Evolutionary conservation across 2,113 vertebrate species (phyloP).

Genomic region (Myanophis thanlyinensis): DNA sequence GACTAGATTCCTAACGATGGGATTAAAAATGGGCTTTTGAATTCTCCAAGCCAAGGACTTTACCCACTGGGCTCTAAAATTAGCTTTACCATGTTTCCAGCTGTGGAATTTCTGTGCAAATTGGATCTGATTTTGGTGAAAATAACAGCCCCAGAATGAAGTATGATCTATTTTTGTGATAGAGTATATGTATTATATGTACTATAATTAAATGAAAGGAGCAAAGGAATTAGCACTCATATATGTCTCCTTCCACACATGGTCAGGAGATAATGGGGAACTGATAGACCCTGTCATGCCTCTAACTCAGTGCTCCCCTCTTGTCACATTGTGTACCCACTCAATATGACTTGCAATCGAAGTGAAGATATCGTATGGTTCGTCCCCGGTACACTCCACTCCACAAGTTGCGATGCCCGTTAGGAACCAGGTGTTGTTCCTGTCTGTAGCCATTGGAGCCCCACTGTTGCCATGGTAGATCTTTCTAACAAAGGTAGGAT

Average conservation of each 20-base stretch:
- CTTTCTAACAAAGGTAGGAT: slow-evolving; percentile 65
- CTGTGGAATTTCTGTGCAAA: background rate
- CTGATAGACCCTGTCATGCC: background rate
- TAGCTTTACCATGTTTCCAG: background rate
- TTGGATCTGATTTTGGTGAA: background rate
- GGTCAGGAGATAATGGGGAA: background rate
- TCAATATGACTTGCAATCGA: slow-evolving; percentile 76
- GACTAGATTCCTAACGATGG: background rate
- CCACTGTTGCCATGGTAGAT: slow-evolving; percentile 89
- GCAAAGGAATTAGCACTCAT: background rate
- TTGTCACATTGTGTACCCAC: slow-evolving; percentile 79
- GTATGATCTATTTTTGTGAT: background rate
- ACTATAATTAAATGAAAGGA: background rate
- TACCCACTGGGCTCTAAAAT: background rate
- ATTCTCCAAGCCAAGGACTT: background rate
- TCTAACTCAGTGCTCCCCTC: background rate
- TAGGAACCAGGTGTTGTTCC: slow-evolving; percentile 82
- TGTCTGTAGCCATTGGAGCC: slow-evolving; percentile 79
- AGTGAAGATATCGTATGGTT: slow-evolving; percentile 89
- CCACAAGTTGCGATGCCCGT: slow-evolving; percentile 94
- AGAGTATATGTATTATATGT: background rate
- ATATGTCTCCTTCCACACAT: background rate
- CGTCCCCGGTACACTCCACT: slow-evolving; percentile 84
- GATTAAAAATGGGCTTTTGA: background rate
- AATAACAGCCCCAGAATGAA: background rate